phyloP scores from a whole-genome alignment of 2,113 vertebrate genomes.

The Balaeniceps rex region DNA sequence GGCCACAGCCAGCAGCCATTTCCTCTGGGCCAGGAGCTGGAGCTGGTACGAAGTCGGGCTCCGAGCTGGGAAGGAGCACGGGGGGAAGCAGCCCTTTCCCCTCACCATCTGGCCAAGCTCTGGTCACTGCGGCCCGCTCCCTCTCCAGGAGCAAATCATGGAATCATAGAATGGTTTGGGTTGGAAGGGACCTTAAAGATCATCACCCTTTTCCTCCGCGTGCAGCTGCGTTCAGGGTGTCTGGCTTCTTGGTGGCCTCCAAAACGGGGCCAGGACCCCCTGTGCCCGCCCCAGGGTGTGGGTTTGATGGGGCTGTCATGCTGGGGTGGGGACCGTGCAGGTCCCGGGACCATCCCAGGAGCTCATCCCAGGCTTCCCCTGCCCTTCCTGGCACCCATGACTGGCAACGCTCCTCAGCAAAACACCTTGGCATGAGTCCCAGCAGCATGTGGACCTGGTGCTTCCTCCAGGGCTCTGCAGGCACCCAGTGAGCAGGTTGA shows the following conservation, averaged over 20 bases:
- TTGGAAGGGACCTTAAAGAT: too few relatives aligned
- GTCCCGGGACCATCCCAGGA: neutral
- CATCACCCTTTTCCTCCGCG: neutral
- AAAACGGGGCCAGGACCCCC: rapidly evolving
- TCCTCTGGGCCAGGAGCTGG: conserved; percentile 25
- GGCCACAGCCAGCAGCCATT: conserved; percentile 8
- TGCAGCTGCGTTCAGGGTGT: neutral
- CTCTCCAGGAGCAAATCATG: neutral
- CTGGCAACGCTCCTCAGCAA: rapidly evolving
- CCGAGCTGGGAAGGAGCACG: neutral
- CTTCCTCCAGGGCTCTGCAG: neutral
- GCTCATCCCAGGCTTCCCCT: neutral
- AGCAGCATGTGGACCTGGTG: neutral
- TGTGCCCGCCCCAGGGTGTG: rapidly evolving
- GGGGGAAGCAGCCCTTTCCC: neutral
- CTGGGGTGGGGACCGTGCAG: rapidly evolving
- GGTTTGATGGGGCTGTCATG: neutral
- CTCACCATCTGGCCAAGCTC: neutral
- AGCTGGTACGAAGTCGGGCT: neutral
- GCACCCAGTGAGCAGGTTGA: rapidly evolving
- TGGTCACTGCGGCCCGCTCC: rapidly evolving
- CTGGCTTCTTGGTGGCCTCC: too few relatives aligned
- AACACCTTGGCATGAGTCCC: rapidly evolving
- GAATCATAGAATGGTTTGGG: too few relatives aligned
- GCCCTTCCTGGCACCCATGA: rapidly evolving